These are phyloP conservation scores for Capromys pilorides DNA, from an alignment of 2,797 vertebrate genomes.

Conservation along the genomic window DNA sequence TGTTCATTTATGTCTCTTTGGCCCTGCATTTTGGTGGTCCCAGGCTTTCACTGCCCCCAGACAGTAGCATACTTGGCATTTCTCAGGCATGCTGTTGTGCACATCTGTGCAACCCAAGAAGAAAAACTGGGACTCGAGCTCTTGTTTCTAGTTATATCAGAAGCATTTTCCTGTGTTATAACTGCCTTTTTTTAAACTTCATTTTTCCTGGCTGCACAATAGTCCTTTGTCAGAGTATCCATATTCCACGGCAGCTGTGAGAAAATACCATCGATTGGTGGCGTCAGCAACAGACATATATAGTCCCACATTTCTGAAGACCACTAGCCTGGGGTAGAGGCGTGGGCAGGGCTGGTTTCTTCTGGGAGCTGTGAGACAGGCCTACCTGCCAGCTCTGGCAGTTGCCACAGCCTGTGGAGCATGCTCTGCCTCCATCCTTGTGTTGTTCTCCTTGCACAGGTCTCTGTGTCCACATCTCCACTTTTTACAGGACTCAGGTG, in stretches of 20 bases:
- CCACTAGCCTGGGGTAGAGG: background rate
- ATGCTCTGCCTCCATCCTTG: background rate
- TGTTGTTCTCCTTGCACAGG: rapidly evolving
- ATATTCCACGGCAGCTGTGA: background rate
- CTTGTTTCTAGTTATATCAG: background rate
- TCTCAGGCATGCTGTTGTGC: background rate
- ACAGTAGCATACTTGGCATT: too few species aligned
- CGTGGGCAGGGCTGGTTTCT: background rate
- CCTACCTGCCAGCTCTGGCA: background rate
- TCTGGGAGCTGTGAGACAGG: background rate
- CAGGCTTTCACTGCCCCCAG: background rate
- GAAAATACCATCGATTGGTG: background rate
- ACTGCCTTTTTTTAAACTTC: background rate
- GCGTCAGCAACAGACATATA: background rate
- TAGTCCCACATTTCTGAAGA: background rate
- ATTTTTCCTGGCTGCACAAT: background rate
- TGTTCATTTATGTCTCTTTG: background rate
- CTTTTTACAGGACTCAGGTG: background rate
- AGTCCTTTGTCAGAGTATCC: background rate
- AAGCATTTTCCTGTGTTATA: background rate
- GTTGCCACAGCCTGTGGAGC: background rate
- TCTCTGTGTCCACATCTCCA: background rate
- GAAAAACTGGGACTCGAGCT: background rate
- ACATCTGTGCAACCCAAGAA: background rate
- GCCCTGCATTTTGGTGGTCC: background rate